phyloP scores from a whole-genome alignment of 2,888 invertebrate species.

The Drosophila neotestacea region DNA sequence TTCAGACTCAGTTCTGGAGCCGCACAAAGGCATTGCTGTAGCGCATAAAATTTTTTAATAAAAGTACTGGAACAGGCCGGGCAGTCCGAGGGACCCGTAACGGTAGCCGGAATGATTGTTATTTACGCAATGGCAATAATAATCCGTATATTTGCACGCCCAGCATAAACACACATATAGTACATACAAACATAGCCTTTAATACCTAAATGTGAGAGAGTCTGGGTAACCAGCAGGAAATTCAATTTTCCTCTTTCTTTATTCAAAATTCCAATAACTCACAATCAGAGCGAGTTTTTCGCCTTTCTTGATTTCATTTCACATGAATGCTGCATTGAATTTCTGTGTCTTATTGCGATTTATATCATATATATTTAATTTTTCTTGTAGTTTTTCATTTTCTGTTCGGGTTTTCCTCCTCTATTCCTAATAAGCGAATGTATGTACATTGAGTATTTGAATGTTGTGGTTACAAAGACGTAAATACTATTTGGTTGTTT shows the following conservation, averaged over 20 bases:
- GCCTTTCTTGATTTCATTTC: slow-evolving; percentile 41
- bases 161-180: slow-evolving; percentile 16
- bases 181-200: slow-evolving; percentile 8
- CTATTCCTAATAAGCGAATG: not conserved
- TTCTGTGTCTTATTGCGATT: slow-evolving; percentile 37
- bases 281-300: slow-evolving; percentile 55
- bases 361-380: slow-evolving; percentile 13
- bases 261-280: slow-evolving; percentile 71
- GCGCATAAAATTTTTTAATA: slow-evolving; percentile 64
- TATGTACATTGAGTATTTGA: not conserved
- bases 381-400: slow-evolving; percentile 3
- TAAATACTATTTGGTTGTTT: slow-evolving; percentile 30
- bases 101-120: slow-evolving; percentile 75
- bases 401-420: slow-evolving; percentile 1
- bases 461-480: slow-evolving; percentile 8
- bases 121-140: slow-evolving; percentile 82
- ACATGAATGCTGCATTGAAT: slow-evolving; percentile 31
- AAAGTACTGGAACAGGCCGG: slow-evolving; percentile 50
- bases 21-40: slow-evolving; percentile 31
- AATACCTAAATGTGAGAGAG: slow-evolving; percentile 37
- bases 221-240: slow-evolving; percentile 54
- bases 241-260: slow-evolving; percentile 66
- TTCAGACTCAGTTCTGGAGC: not conserved
- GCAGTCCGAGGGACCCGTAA: slow-evolving; percentile 36
- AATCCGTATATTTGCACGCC: slow-evolving; percentile 69